Evolutionary conservation across 2,888 invertebrate genomes (phyloP), one percentile per base, ranked within the genome.

Genomic region (Ochropleura plecta): DNA sequence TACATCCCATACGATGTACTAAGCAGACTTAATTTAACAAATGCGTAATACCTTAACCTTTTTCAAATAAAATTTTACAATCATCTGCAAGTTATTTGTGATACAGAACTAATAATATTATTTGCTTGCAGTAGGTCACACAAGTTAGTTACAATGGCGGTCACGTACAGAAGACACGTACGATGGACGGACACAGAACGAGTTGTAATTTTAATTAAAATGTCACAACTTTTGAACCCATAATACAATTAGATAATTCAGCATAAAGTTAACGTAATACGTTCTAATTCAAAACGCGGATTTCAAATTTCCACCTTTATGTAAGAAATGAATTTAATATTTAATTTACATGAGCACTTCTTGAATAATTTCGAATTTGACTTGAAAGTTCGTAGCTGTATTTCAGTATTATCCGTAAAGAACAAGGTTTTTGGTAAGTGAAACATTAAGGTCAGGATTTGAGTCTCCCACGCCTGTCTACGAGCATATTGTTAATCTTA

Each of bases 171-270:
- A 90, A 88, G 88, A 92, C 93, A 92, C 91, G 93, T 92, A 91
- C 90, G 88, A 89, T 88, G 90, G 88, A 89, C 89, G 86, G 88
- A 91, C 91, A 91, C 91, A 92, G 93, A 93, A 92, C 91, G 89
- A 92, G 91, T 91, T 91, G 89, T 94, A 92, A 95, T 94, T 95
- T 95, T 93, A 95, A 95, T 95, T 94, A 94, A 95, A 95, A 93
- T 91, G 92, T 93, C 94, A 91, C 91, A 94, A 94, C 94, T 95
- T 95, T 92, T 93, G 89, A 88, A 90, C 90, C 88, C 89, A 86
- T 89, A 88, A 91, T 90, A 90, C 86, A 89, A 90, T 90, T 90
- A 88, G 86, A 81, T 88, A 76, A 79, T 86, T 88, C 82, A 84
- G 79, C 79, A 78, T 79, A 88, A 88, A 86, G 86, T 86, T 79